Percentiles rank a stretch among this genome's conserved stretches.
These are phyloP conservation scores for Bryconaethiops microstoma DNA, from an alignment of 2,797 vertebrate genomes.

Conservation along the genomic window DNA sequence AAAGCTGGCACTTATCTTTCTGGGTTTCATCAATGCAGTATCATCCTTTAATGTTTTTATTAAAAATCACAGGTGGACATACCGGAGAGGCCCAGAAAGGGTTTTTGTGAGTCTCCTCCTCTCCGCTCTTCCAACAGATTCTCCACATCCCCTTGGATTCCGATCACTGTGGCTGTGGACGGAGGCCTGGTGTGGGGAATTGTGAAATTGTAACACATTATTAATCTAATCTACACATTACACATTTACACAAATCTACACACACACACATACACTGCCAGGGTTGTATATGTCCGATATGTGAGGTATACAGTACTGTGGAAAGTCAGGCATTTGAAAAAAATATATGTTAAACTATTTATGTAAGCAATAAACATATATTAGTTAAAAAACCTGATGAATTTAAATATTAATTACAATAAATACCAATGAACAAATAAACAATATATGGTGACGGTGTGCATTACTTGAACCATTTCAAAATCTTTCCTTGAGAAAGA, in stretches of 20 bases:
- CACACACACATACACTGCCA: not conserved
- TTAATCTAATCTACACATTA: not conserved
- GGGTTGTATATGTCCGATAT: not conserved
- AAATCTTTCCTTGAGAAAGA: too few relatives aligned
- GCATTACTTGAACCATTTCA: too few relatives aligned
- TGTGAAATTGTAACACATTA: not conserved
- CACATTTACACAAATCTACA: not conserved
- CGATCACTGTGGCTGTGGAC: conserved; percentile 90
- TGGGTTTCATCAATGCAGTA: not conserved
- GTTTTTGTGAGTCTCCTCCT: conserved; percentile 88
- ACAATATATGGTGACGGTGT: too few relatives aligned
- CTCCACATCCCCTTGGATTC: conserved; percentile 88
- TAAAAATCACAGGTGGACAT: conserved; percentile 37
- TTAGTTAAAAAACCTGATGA: too few relatives aligned
- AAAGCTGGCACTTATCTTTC: not conserved
- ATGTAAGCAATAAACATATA: too few relatives aligned
- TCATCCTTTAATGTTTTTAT: not conserved
- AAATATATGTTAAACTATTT: too few relatives aligned
- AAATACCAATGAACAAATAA: too few relatives aligned
- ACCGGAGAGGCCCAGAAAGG: conserved; percentile 83
- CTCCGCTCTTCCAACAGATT: conserved; percentile 88
- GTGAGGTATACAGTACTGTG: not conserved
- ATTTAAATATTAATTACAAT: too few relatives aligned
- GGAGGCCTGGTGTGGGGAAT: conserved; percentile 79
- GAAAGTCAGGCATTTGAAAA: not conserved